A percentile compares a stretch with the other conserved stretches of the same genome.
Evolutionary conservation across 2,113 vertebrate species (phyloP).

Genomic region (sheep (Ovis aries)): ARS-UI_Ramb_v3.0 NC_056076.1:7933501-7934000

Average conservation of each 20-base stretch:
- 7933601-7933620: background rate
- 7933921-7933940: background rate
- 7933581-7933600: background rate
- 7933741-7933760: background rate
- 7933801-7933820: background rate
- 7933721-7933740: background rate
- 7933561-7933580: background rate
- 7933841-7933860: background rate
- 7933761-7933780: background rate
- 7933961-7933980: background rate
- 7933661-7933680: background rate
- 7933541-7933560: background rate
- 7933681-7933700: background rate
- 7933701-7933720: background rate
- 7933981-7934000: background rate
- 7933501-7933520: background rate
- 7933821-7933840: background rate
- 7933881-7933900: background rate
- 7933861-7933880: background rate
- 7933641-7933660: background rate
- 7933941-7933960: background rate
- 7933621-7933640: background rate
- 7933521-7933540: background rate
- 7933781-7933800: background rate
- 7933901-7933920: background rate